Base-by-base conservation (phyloP, 2,797 vertebrate species). In the Apodemus agrarius region DNA sequence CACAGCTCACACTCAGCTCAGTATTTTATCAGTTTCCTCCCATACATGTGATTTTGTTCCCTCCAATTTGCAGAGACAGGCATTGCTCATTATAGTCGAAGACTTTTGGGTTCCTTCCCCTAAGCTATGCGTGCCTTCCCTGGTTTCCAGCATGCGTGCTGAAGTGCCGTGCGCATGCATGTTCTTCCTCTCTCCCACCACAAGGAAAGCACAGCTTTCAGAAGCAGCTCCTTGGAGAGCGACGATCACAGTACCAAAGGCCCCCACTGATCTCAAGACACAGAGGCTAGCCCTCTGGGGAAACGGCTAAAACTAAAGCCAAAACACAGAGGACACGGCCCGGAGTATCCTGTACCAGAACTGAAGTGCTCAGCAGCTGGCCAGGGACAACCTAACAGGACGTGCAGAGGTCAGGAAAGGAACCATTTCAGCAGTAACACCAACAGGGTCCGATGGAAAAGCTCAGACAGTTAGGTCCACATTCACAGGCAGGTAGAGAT, bases 141-240 rank as follows among this genome's bases (percentile, higher is more conserved):
- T 61, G 43, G 22, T 78, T 81, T 69, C 46, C 37, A 43, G 19
- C 9, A 10, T 6, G 29, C 89, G 31, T 26, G 65, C 79, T 84
- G 65, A 93, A 61, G 43, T 37, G 85, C 17, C 84, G 76, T 0
- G 2, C 0, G 89, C 21, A 37, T 72, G 0, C 1, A 0, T 4
- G 9, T 14, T 37, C 16, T 29, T 34, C 49, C 26, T 4, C 21
- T 76, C 61, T 52, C 43, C n/a, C 2, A 26, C n/a, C 34, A 22
- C 54, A 24, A 52, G 65, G 63, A 31, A 59, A 72, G 19, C 21
- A 54, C 74, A 87, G 40, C 5, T 26, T 61, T 63, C 54, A 2
- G 0, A 2, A 29, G 65, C 65, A 96, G 81, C 0, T 82, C 96
- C 93, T 80, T 24, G 91, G 87, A 97, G 52, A 97, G 90, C 0